phyloP scores from a whole-genome alignment of 2,797 vertebrate genomes.

The Enteromius anoplus region DNA sequence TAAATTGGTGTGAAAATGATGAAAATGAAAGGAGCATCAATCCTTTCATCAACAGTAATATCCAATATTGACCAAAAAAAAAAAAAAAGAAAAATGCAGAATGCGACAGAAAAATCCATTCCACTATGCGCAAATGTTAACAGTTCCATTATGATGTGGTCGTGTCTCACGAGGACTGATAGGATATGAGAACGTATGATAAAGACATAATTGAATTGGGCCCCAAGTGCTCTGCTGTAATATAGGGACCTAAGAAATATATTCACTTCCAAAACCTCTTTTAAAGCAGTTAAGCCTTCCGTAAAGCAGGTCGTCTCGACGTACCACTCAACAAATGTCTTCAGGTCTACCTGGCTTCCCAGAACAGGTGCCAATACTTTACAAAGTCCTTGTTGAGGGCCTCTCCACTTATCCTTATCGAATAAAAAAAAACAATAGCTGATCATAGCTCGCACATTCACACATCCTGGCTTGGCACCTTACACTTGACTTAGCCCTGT shows the following conservation, averaged over 20 bases:
- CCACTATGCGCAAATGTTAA: slow-evolving; percentile 53
- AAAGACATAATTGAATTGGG: slow-evolving; percentile 46
- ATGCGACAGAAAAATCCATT: slow-evolving; percentile 59
- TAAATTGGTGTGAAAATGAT: neutral
- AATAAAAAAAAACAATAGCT: slow-evolving; percentile 2
- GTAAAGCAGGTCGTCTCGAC: neutral
- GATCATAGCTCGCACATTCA: neutral
- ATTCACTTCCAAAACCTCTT: slow-evolving; percentile 10
- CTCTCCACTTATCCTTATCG: neutral
- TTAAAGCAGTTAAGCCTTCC: neutral
- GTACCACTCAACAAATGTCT: neutral
- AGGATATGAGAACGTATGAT: slow-evolving; percentile 50
- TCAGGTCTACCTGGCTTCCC: neutral
- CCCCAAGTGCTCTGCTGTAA: slow-evolving; percentile 30
- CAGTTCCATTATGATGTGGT: slow-evolving; percentile 52
- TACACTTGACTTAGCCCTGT: slow-evolving; percentile 68
- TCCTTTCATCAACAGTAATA: too few relatives aligned
- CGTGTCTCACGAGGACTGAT: slow-evolving; percentile 20
- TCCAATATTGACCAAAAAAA: neutral
- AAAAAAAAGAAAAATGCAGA: neutral
- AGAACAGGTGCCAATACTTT: neutral
- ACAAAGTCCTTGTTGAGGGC: neutral
- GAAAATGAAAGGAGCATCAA: too few relatives aligned
- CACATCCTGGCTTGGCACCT: slow-evolving; percentile 55
- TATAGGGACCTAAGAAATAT: slow-evolving; percentile 17